phyloP scores from a whole-genome alignment of 2,113 vertebrate genomes.

The Leucosticte australis region DNA sequence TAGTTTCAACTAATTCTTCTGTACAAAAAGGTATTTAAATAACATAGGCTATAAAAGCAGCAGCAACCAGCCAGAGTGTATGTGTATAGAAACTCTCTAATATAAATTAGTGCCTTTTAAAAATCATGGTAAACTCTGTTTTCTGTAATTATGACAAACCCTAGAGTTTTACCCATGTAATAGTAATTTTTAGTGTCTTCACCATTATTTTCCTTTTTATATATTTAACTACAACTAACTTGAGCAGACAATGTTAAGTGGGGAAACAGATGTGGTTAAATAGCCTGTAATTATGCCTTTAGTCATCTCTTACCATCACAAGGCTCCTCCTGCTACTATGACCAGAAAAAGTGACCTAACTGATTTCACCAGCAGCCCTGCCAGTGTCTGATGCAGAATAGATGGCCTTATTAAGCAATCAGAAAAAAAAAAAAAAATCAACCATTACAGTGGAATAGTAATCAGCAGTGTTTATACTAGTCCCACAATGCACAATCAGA shows the following conservation, averaged over 20 bases:
- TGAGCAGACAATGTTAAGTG: conserved; percentile 83
- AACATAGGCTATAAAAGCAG: conserved; percentile 36
- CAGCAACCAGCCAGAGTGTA: conserved; percentile 43
- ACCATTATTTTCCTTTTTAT: conserved; percentile 78
- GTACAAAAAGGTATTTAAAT: conserved; percentile 64
- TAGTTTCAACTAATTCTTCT: neutral
- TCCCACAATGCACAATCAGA: conserved; percentile 85
- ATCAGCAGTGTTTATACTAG: conserved; percentile 82
- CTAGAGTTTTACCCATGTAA: conserved; percentile 74
- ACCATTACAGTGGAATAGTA: conserved; percentile 77
- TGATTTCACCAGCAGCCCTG: conserved; percentile 79
- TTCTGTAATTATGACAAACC: conserved; percentile 79
- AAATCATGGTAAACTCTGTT: conserved; percentile 72
- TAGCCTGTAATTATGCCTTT: conserved; percentile 81
- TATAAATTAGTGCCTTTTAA: conserved; percentile 78
- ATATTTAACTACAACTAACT: conserved; percentile 81
- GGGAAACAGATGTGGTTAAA: conserved; percentile 80
- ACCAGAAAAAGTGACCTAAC: conserved; percentile 81
- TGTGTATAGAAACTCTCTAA: conserved; percentile 71
- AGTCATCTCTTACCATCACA: conserved; percentile 78
- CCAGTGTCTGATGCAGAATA: conserved; percentile 76
- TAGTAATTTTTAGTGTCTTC: conserved; percentile 76
- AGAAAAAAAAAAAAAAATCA: conserved; percentile 77
- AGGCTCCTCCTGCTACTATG: conserved; percentile 76
- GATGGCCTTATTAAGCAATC: conserved; percentile 84